These are phyloP conservation scores for Alfaro cultratus DNA, from an alignment of 2,797 vertebrate genomes.

Conservation along the genomic window DNA sequence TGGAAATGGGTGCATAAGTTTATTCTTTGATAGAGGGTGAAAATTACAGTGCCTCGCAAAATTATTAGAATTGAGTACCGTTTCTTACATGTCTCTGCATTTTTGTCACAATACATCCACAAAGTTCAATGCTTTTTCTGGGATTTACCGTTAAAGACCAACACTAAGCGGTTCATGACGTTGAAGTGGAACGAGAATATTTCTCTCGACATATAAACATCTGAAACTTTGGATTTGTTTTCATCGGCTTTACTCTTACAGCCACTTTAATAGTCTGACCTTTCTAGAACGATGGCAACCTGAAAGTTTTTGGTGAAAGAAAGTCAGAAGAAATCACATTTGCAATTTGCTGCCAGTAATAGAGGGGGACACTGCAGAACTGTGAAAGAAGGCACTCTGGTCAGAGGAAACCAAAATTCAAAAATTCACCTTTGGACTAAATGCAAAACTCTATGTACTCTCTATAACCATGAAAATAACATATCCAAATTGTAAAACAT, in stretches of 20 bases:
- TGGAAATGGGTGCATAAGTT: conserved; percentile 53
- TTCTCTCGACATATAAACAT: not conserved
- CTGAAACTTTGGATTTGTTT: not conserved
- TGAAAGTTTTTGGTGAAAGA: not conserved
- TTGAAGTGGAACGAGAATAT: not conserved
- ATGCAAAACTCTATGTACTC: not conserved
- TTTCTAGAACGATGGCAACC: not conserved
- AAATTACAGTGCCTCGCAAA: not conserved
- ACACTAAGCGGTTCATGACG: not conserved
- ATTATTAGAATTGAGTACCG: not conserved
- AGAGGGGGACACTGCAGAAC: not conserved
- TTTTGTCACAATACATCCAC: not conserved
- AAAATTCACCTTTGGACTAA: not conserved
- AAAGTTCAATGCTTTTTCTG: not conserved
- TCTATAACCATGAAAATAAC: not conserved
- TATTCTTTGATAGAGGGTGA: conserved; percentile 20
- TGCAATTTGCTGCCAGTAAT: not conserved
- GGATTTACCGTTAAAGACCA: not conserved
- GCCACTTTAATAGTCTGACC: not conserved
- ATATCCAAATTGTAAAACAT: not conserved
- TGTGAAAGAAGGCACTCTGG: not conserved
- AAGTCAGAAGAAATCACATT: not conserved
- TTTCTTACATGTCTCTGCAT: not conserved
- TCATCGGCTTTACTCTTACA: not conserved
- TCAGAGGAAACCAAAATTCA: not conserved